phyloP scores from a whole-genome alignment of 2,888 invertebrate species.

The Priocnemis perturbator region DNA sequence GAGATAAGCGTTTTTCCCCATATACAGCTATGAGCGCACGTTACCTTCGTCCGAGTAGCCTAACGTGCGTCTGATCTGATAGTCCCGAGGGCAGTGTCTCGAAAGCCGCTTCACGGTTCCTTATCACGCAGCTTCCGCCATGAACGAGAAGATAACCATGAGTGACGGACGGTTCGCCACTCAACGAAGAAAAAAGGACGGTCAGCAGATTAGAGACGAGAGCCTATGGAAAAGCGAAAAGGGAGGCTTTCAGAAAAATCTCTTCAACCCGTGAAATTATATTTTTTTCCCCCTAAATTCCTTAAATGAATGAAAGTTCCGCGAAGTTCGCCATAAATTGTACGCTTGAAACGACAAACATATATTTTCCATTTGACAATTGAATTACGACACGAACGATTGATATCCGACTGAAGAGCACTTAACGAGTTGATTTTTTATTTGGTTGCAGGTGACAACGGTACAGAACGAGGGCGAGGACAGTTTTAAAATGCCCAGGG shows the following conservation, averaged over 20 bases:
- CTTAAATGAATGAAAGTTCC: no score
- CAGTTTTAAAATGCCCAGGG: conserved; percentile 72
- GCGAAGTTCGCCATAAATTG: no score
- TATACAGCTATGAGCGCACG: no score
- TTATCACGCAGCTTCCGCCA: conserved; percentile 13
- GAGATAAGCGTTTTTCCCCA: no score
- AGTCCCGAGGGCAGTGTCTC: not conserved
- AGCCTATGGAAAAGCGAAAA: not conserved
- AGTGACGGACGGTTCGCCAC: conserved; percentile 29
- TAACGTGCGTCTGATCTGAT: no score
- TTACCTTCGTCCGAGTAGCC: no score
- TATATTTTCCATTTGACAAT: no score
- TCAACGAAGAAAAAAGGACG: conserved; percentile 13
- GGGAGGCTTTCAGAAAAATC: conserved; percentile 21
- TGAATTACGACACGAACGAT: not conserved
- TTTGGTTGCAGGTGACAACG: conserved; percentile 70
- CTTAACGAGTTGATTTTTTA: conserved; percentile 7
- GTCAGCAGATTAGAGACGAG: conserved; percentile 21
- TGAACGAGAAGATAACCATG: conserved; percentile 30
- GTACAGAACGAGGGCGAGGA: conserved; percentile 71
- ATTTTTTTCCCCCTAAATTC: conserved; percentile 2
- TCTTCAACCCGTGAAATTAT: conserved; percentile 14
- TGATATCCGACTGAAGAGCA: not conserved
- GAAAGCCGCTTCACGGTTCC: conserved; percentile 7
- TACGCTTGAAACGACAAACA: no score